These are phyloP conservation scores for Tragelaphus eurycerus DNA, from an alignment of 2,797 vertebrate genomes.

Conservation along the genomic window DNA sequence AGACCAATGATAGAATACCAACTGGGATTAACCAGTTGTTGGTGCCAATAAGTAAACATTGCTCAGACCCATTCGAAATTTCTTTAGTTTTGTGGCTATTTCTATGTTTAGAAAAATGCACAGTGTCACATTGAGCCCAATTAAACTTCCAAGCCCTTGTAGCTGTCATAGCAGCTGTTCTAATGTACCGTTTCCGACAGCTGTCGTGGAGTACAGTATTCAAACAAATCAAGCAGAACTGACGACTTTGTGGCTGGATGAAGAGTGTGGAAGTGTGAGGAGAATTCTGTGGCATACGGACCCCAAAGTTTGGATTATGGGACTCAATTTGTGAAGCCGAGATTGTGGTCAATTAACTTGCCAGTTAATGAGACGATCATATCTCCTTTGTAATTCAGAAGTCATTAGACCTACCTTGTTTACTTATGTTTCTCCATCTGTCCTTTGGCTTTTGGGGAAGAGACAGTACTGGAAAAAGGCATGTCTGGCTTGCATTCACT, in stretches of 20 bases:
- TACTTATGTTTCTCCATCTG: slow-evolving; percentile 67
- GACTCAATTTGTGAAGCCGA: slow-evolving; percentile 41
- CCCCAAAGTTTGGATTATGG: slow-evolving; percentile 47
- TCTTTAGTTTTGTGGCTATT: slow-evolving; percentile 71
- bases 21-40: slow-evolving; percentile 78
- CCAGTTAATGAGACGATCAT: slow-evolving; percentile 75
- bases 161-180: slow-evolving; percentile 87
- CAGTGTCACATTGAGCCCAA: slow-evolving; percentile 79
- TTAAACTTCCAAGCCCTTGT: slow-evolving; percentile 80
- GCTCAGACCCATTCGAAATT: slow-evolving; percentile 67
- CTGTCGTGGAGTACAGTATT: slow-evolving; percentile 84
- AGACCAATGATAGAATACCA: slow-evolving; percentile 69
- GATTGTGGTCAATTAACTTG: slow-evolving; percentile 73
- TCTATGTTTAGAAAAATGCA: slow-evolving; percentile 70
- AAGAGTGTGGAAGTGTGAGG: slow-evolving; percentile 45
- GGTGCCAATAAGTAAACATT: slow-evolving; percentile 79
- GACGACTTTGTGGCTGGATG: slow-evolving; percentile 66
- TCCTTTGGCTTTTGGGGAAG: slow-evolving; percentile 54
- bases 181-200: slow-evolving; percentile 86
- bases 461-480: neutral
- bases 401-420: slow-evolving; percentile 75
- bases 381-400: slow-evolving; percentile 73
- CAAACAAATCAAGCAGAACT: slow-evolving; percentile 83
- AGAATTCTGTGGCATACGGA: slow-evolving; percentile 51
- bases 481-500: slow-evolving; percentile 42